Conservation (phyloP, 2,113 vertebrate genomes). For the Plectropomus leopardus region DNA sequence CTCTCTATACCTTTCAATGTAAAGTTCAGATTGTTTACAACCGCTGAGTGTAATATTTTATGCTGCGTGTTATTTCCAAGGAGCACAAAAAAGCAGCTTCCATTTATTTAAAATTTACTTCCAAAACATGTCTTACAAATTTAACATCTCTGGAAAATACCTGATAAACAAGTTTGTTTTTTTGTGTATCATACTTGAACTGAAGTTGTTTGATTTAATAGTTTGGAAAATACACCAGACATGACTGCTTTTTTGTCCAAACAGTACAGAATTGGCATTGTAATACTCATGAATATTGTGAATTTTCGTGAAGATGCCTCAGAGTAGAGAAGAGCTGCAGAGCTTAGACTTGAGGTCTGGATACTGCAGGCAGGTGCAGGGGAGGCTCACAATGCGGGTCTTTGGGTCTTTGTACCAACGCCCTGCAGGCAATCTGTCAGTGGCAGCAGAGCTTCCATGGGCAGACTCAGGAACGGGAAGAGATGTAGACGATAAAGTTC, state of each 20-base stretch:
- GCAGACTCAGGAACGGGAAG: conserved; percentile 68
- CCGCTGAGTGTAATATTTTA: conserved; percentile 24
- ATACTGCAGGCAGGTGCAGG: conserved; percentile 53
- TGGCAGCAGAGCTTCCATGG: conserved; percentile 40
- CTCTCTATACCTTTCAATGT: neutral
- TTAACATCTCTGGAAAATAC: neutral
- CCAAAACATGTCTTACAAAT: neutral
- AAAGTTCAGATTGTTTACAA: conserved; percentile 27
- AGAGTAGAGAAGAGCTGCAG: conserved; percentile 24
- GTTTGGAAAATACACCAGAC: conserved; percentile 25
- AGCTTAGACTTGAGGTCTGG: conserved; percentile 22
- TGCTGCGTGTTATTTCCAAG: conserved; percentile 2
- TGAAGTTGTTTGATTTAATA: conserved; percentile 11
- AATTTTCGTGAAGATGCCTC: conserved; percentile 30
- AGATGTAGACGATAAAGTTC: conserved; percentile 73
- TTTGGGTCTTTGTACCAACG: conserved; percentile 35
- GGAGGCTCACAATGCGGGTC: conserved; percentile 32
- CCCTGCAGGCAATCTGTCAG: conserved; percentile 58
- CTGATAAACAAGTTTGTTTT: conserved; percentile 4
- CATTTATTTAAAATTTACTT: neutral
- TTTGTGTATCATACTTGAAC: neutral
- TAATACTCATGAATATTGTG: conserved; percentile 34
- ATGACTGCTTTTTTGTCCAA: conserved; percentile 9
- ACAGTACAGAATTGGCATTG: neutral
- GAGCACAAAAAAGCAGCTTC: neutral